These are phyloP conservation scores for Rhamphomyia laevipes DNA, from an alignment of 2,888 invertebrate genomes.

Conservation along the genomic window DNA sequence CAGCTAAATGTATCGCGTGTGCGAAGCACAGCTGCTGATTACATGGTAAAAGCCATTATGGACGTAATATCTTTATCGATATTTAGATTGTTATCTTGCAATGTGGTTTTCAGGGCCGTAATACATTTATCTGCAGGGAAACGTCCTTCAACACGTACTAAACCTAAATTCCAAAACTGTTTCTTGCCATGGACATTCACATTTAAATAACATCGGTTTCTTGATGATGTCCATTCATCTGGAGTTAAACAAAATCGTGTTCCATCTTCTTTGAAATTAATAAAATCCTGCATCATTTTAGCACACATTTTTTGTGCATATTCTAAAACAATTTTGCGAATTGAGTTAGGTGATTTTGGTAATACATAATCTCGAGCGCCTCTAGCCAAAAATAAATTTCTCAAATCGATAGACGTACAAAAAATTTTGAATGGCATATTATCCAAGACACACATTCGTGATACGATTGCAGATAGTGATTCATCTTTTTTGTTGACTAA, in stretches of 20 bases:
- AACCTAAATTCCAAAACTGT: not conserved
- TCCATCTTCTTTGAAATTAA: constrained; percentile 32
- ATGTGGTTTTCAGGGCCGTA: constrained; percentile 4
- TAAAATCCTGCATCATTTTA: constrained; percentile 3
- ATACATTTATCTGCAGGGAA: not conserved
- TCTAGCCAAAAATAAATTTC: not conserved
- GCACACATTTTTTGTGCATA: constrained; percentile 4
- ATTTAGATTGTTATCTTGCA: constrained; percentile 3
- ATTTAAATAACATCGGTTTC: not conserved
- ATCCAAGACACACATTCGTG: constrained; percentile 2
- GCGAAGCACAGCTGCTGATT: not conserved
- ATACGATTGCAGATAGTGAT: constrained; percentile 4
- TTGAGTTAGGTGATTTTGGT: constrained; percentile 5
- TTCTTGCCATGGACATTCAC: not conserved
- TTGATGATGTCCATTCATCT: not conserved
- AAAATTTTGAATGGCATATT: constrained; percentile 4
- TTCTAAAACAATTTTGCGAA: constrained; percentile 5
- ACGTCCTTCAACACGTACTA: not conserved
- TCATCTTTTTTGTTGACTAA: constrained; percentile 2
- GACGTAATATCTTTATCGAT: constrained; percentile 1
- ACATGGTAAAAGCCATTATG: not conserved
- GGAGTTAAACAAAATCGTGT: constrained; percentile 17
- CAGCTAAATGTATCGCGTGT: not conserved
- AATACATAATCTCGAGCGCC: constrained; percentile 4
- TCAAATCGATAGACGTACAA: constrained; percentile 4